Base-by-base conservation (phyloP, 2,797 vertebrate genomes). In the Sebastes trivittatus region DNA sequence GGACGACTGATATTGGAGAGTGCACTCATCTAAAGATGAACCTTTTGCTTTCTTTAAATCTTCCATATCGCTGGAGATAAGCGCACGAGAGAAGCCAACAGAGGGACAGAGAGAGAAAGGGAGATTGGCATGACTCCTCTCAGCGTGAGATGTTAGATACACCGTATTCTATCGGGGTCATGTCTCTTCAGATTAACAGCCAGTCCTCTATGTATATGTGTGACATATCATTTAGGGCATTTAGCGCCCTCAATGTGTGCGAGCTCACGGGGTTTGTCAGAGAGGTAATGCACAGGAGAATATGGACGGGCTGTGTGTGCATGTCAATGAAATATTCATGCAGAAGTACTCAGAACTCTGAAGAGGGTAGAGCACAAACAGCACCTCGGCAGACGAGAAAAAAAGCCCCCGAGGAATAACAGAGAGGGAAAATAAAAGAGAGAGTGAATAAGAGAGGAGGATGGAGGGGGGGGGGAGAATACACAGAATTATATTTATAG, bases 281-380 rank as follows among this genome's bases (percentile, higher is more conserved):
- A 29, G 71, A 79, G 81, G 72, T 85, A 87, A 92, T 81, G 88
- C 82, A 88, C 86, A 56, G 68, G 86, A 88, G 85, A 76, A 81
- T 84, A 84, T 72, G 63, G 80, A 85, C 46, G 23, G 78, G 59
- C 75, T 79, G 30, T 81, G 86, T 88, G 88, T 66, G 82, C 75
- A 72, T 23, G 66, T 82, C 68, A 38, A 91, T 94, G 81, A 93
- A 95, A 93, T 93, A 94, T 94, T 94, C 78, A 94, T 94, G 89
- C n/a, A 54, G 32, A 86, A 89, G 84, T 93, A 88, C 89, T 93
- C 88, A 88, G 86, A 92, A 85, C 84, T 89, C 81, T 79, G 83
- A 93, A 80, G 87, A 92, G 81, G 85, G 84, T 60, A 85, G 81
- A 88, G 83, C 86, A 85, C 84, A 92, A 88, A 89, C 85, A 89